These are phyloP conservation scores for Drosophila repleta DNA, from an alignment of 1,140 invertebrate species.

Conservation along the genomic window DNA sequence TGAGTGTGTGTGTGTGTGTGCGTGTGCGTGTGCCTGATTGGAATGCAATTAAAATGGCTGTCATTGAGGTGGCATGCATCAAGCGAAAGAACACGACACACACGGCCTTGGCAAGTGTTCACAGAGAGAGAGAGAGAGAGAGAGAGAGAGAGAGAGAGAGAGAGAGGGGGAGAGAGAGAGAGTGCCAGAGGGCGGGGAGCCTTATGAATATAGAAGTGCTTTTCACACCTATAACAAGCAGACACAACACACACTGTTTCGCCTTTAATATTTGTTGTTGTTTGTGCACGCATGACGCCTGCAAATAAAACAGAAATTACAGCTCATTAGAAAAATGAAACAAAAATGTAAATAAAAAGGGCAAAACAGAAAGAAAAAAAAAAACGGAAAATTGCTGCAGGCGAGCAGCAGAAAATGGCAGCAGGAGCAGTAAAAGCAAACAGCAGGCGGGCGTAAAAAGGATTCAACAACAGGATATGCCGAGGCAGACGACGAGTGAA, in stretches of 20 bases:
- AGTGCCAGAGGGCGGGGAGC: constrained; percentile 2
- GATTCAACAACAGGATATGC: constrained; percentile 69
- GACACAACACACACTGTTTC: constrained; percentile 21
- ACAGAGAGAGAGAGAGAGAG: no score
- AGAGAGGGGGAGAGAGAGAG: no score
- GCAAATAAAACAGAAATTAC: constrained; percentile 81
- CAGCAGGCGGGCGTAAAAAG: constrained; percentile 48
- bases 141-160: no score
- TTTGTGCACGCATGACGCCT: constrained; percentile 78
- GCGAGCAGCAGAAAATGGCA: constrained; percentile 42
- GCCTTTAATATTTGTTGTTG: constrained; percentile 34
- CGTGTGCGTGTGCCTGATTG: constrained; percentile 41
- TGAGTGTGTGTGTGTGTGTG: background rate
- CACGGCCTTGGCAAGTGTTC: constrained; percentile 33
- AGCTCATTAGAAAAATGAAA: constrained; percentile 82
- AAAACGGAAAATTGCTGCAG: constrained; percentile 28
- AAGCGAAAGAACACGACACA: constrained; percentile 7
- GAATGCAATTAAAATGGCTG: constrained; percentile 66
- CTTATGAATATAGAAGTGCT: constrained; percentile 78
- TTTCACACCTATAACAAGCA: constrained; percentile 68
- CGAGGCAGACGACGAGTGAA: constrained; percentile 74
- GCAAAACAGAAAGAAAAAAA: constrained; percentile 19
- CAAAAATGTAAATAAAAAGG: constrained; percentile 68
- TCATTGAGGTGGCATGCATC: constrained; percentile 18
- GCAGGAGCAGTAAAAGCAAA: constrained; percentile 53